Percentiles rank a stretch among this genome's conserved stretches.
These are phyloP conservation scores for Bombus consobrinus DNA, from an alignment of 1,140 invertebrate species.

Conservation along the genomic window DNA sequence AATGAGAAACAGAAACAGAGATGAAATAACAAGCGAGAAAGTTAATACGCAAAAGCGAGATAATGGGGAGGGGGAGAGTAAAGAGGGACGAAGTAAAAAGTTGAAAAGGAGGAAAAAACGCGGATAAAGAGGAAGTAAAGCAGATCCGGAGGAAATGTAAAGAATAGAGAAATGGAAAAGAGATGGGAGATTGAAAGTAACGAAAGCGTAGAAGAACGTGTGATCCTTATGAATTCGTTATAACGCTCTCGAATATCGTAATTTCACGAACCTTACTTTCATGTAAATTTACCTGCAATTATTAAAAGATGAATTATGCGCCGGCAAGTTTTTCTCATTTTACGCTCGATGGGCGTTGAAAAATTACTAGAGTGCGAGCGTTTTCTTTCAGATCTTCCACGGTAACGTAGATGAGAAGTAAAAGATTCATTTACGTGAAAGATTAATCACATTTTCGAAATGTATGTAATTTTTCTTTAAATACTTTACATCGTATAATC, in stretches of 20 bases:
- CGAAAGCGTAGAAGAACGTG: not conserved
- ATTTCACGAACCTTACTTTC: slow-evolving; percentile 6
- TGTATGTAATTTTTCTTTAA: not conserved
- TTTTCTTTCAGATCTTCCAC: not conserved
- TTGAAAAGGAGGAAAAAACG: not conserved
- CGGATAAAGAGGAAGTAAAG: not conserved
- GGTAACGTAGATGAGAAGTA: not conserved
- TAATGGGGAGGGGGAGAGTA: not conserved
- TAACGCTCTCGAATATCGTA: not conserved
- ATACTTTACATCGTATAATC: not conserved
- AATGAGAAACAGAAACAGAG: not conserved
- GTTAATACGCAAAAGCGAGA: too few relatives aligned
- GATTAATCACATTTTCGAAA: not conserved
- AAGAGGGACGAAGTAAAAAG: not conserved
- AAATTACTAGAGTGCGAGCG: slow-evolving; percentile 5
- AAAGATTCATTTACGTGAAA: not conserved
- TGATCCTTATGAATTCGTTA: slow-evolving; percentile 14
- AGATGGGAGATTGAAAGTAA: not conserved
- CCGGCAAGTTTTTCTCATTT: slow-evolving; percentile 16
- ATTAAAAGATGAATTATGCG: slow-evolving; percentile 34
- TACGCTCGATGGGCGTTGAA: slow-evolving; percentile 8
- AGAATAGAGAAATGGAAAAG: too few relatives aligned
- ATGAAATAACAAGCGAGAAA: not conserved
- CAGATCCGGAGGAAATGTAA: not conserved
- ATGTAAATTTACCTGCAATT: slow-evolving; percentile 35